A percentile compares a stretch with the other conserved stretches of the same genome.
These are phyloP conservation scores for Galeruca laticollis DNA, from an alignment of 2,888 invertebrate species.

Conservation along the genomic window DNA sequence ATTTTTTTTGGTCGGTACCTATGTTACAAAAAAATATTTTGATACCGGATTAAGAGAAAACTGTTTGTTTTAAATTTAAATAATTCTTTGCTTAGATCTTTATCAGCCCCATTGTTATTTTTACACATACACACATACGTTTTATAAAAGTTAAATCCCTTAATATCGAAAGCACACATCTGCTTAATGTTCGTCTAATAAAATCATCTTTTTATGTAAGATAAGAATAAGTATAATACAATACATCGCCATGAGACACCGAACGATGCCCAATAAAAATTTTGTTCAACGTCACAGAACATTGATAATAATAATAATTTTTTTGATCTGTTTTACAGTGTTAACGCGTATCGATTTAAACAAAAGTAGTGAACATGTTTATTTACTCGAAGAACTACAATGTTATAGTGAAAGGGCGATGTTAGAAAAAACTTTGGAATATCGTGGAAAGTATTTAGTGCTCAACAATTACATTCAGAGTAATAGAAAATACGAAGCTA, in stretches of 20 bases:
- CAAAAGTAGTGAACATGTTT: background rate
- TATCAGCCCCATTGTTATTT: too few relatives aligned
- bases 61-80: too few relatives aligned
- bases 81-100: too few relatives aligned
- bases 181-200: background rate
- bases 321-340: background rate
- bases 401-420: conserved; percentile 31
- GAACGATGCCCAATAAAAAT: background rate
- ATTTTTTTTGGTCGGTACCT: too few relatives aligned
- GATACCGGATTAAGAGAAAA: too few relatives aligned
- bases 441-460: conserved; percentile 75
- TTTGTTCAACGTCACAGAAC: background rate
- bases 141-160: too few relatives aligned
- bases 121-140: too few relatives aligned
- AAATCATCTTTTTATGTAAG: background rate
- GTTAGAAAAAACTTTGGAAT: conserved; percentile 35
- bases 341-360: background rate
- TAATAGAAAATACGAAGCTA: conserved; percentile 41
- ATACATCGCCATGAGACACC: background rate
- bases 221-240: background rate
- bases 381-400: background rate
- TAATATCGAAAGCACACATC: too few relatives aligned
- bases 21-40: too few relatives aligned
- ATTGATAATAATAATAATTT: background rate
- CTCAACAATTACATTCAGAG: conserved; percentile 82